phyloP scores from a whole-genome alignment of 1,140 invertebrate genomes.

The Brachionus calyciflorus region DNA sequence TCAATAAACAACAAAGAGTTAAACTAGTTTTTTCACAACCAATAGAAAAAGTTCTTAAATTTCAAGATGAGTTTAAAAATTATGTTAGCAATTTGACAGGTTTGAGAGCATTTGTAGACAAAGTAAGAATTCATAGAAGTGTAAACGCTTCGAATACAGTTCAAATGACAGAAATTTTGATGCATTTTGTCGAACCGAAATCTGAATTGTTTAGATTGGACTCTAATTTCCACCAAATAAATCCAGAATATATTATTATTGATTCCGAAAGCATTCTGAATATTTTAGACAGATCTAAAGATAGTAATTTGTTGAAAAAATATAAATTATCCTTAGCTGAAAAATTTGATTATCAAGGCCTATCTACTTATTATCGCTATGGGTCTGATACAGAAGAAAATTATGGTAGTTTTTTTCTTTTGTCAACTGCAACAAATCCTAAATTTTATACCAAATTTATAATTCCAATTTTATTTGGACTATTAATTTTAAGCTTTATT shows the following conservation, averaged over 20 bases:
- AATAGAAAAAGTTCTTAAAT: neutral
- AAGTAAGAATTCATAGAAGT: neutral
- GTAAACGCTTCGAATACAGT: neutral
- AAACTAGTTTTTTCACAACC: slow-evolving; percentile 22
- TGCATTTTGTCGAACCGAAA: slow-evolving; percentile 43
- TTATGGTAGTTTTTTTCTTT: neutral
- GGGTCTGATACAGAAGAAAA: neutral
- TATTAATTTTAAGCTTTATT: neutral
- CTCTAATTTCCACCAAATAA: neutral
- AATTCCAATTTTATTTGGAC: neutral
- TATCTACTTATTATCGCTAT: slow-evolving; percentile 3
- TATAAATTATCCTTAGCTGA: slow-evolving; percentile 34
- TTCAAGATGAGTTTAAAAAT: slow-evolving; percentile 11
- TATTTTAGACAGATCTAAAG: slow-evolving; percentile 18
- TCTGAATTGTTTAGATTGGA: neutral
- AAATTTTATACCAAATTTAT: slow-evolving; percentile 3
- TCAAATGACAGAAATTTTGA: slow-evolving; percentile 24
- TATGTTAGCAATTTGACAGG: slow-evolving; percentile 35
- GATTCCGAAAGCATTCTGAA: slow-evolving; percentile 10
- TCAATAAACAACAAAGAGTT: slow-evolving; percentile 33
- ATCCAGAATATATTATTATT: slow-evolving; percentile 4
- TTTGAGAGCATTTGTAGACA: slow-evolving; percentile 16
- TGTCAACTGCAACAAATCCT: neutral
- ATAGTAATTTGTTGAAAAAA: slow-evolving; percentile 12
- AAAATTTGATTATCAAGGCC: slow-evolving; percentile 23